phyloP scores from a whole-genome alignment of 1,140 invertebrate genomes.

The Cherax quadricarinatus region DNA sequence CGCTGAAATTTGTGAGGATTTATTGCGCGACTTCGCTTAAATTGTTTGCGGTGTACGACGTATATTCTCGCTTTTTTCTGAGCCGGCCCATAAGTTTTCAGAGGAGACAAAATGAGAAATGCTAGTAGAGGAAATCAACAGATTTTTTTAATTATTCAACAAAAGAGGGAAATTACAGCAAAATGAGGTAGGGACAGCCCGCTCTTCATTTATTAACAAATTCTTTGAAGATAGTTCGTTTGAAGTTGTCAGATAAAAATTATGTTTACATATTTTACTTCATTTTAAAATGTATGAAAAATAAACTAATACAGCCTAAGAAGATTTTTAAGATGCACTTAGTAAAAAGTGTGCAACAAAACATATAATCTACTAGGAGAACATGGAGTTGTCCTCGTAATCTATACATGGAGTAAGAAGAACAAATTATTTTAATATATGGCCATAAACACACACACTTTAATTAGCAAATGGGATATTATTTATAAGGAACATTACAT shows the following conservation, averaged over 20 bases:
- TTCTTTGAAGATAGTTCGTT: background rate
- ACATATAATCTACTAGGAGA: background rate
- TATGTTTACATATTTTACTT: background rate
- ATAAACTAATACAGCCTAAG: background rate
- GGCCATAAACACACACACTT: background rate
- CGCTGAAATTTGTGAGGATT: background rate
- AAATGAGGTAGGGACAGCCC: slow-evolving; percentile 55
- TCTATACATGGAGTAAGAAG: background rate
- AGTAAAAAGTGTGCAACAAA: background rate
- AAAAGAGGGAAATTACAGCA: background rate
- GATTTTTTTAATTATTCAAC: background rate
- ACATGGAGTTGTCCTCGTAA: background rate
- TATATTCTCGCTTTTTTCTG: background rate
- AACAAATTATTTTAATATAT: background rate
- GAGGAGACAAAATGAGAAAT: slow-evolving; percentile 45
- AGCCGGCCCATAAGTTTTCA: slow-evolving; percentile 44
- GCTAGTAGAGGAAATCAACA: slow-evolving; percentile 19
- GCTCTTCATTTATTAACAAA: slow-evolving; percentile 35
- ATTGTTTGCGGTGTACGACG: background rate
- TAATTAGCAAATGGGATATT: background rate
- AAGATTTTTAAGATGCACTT: background rate
- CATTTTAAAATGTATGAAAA: slow-evolving; percentile 12
- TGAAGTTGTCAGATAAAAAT: background rate
- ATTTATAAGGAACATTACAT: background rate
- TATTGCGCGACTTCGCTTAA: background rate